Evolutionary conservation across 2,113 vertebrate species (phyloP).

Genomic region (Addax nasomaculatus): DNA sequence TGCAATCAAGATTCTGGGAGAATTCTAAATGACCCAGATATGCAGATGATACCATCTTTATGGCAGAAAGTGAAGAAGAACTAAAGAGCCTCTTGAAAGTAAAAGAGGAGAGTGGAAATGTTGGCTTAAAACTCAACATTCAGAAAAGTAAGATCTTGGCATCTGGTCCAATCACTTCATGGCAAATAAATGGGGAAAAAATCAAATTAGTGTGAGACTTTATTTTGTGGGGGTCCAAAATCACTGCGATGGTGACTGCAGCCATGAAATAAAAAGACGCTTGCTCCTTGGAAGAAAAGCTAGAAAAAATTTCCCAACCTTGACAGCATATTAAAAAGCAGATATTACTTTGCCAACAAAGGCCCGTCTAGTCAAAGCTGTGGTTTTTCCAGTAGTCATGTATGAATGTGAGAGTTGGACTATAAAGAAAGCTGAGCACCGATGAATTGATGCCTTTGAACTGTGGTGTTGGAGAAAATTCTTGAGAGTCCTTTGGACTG

Average conservation of each 20-base stretch:
- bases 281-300: neutral
- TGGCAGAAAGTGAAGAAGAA: neutral
- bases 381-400: neutral
- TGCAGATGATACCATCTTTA: neutral
- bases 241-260: neutral
- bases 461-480: neutral
- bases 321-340: neutral
- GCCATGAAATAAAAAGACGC: neutral
- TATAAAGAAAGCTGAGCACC: neutral
- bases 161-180: neutral
- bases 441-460: neutral
- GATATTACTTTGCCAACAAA: neutral
- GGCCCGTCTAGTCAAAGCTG: neutral
- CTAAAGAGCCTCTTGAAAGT: neutral
- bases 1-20: neutral
- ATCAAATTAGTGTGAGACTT: neutral
- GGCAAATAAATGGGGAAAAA: neutral
- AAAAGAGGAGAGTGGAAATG: neutral
- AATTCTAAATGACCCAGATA: neutral
- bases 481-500: neutral
- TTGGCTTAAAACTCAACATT: neutral
- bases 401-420: neutral
- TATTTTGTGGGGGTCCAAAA: rapidly evolving
- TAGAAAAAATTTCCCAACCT: neutral
- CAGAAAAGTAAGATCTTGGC: neutral